These are phyloP conservation scores for Ellobium chinense DNA, from an alignment of 2,888 invertebrate genomes.

Conservation along the genomic window DNA sequence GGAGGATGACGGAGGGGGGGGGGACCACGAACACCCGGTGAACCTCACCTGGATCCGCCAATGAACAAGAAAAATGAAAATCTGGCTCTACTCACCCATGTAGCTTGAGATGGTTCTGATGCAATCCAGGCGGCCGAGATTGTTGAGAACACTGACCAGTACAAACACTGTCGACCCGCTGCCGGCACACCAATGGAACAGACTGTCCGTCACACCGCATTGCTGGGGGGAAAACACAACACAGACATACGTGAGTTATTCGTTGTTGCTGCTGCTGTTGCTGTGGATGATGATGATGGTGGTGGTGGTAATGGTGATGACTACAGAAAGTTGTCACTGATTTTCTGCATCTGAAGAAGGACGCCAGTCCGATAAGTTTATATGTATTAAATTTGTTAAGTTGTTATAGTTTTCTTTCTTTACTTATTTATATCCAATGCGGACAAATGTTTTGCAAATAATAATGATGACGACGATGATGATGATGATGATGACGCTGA, in stretches of 20 bases:
- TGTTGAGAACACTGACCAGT: background rate
- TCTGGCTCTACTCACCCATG: background rate
- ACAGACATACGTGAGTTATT: no score
- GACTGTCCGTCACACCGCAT: background rate
- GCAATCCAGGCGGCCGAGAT: slow-evolving; percentile 1
- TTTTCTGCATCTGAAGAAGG: no score
- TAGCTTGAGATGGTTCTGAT: background rate
- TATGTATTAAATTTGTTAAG: no score
- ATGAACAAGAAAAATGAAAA: background rate
- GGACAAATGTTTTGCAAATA: background rate
- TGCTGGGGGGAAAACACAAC: background rate
- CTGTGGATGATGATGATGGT: background rate
- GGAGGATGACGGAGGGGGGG: no score
- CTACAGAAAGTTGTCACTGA: no score
- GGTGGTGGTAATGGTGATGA: background rate
- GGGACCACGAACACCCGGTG: background rate
- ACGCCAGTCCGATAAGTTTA: no score
- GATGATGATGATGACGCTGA: background rate
- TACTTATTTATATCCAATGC: no score
- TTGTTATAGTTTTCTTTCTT: no score
- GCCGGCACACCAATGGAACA: slow-evolving; percentile 10
- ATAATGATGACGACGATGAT: background rate
- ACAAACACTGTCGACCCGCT: slow-evolving; percentile 25
- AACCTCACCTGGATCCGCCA: background rate
- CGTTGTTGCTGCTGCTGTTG: background rate